phyloP scores from a whole-genome alignment of 2,888 invertebrate species.

The Dasypolia templi region DNA sequence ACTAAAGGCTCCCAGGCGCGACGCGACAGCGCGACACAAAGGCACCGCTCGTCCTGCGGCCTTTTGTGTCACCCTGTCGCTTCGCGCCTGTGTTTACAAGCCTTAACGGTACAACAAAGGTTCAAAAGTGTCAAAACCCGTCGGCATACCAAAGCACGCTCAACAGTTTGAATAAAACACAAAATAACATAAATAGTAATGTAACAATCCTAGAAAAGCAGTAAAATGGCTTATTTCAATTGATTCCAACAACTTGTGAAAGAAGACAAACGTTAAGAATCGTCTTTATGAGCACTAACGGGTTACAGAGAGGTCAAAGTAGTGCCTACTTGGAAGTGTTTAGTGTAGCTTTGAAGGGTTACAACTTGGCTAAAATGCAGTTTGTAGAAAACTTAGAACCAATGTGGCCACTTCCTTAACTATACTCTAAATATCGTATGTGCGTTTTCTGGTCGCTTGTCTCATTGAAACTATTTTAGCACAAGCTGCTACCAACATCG shows the following conservation, averaged over 20 bases:
- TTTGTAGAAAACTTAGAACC: not conserved
- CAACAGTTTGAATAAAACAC: slow-evolving; percentile 26
- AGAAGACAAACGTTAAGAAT: slow-evolving; percentile 33
- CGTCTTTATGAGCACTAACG: slow-evolving; percentile 42
- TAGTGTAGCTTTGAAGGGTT: slow-evolving; percentile 24
- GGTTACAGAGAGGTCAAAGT: slow-evolving; percentile 28
- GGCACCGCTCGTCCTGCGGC: no score
- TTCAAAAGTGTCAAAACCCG: slow-evolving; percentile 26
- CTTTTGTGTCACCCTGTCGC: no score
- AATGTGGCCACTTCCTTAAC: not conserved
- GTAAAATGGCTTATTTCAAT: slow-evolving; percentile 55
- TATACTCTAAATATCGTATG: not conserved
- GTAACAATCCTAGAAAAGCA: slow-evolving; percentile 16
- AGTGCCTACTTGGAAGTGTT: slow-evolving; percentile 11
- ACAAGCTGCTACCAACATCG: not conserved
- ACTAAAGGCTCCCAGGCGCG: no score
- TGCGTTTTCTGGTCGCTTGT: not conserved
- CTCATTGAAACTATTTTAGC: not conserved
- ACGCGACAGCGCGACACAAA: no score
- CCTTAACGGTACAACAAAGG: slow-evolving; percentile 18
- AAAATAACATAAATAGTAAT: slow-evolving; percentile 33
- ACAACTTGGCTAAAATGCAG: not conserved
- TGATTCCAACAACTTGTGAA: slow-evolving; percentile 39
- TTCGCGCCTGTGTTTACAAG: no score
- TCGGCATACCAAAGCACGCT: slow-evolving; percentile 21